phyloP scores from a whole-genome alignment of 2,113 vertebrate genomes.

The Arothron firmamentum region DNA sequence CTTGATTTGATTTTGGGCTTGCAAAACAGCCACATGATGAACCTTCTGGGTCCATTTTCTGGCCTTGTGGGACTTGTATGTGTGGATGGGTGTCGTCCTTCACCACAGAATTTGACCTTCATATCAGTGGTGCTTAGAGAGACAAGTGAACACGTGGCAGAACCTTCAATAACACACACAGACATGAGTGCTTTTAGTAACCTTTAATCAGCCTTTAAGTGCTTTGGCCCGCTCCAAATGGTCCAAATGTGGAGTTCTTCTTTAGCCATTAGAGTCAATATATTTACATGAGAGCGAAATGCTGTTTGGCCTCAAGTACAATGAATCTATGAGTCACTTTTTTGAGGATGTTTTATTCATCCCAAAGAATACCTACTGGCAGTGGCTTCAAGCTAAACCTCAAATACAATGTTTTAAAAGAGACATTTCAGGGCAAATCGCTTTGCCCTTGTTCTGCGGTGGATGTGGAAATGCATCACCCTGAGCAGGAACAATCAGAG shows the following conservation, averaged over 20 bases:
- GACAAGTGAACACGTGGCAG: slow-evolving; percentile 2
- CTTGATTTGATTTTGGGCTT: slow-evolving; percentile 22
- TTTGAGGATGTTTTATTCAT: neutral
- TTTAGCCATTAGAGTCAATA: neutral
- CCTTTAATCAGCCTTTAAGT: slow-evolving; percentile 21
- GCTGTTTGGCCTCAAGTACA: slow-evolving; percentile 8
- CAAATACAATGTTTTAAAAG: no score
- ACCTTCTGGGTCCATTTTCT: slow-evolving; percentile 9
- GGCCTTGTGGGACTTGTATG: slow-evolving; percentile 4
- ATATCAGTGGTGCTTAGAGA: slow-evolving; percentile 8
- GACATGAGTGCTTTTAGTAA: slow-evolving; percentile 10
- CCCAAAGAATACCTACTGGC: neutral
- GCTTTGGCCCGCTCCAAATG: neutral
- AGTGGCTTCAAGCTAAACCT: neutral
- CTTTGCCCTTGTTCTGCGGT: no score
- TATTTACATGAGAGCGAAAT: neutral
- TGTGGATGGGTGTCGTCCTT: neutral
- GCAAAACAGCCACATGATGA: slow-evolving; percentile 24
- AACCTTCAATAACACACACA: slow-evolving; percentile 16
- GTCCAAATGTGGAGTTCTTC: neutral
- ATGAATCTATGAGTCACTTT: slow-evolving; percentile 28
- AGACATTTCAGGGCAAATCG: no score
- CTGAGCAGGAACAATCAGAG: no score
- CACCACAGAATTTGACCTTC: slow-evolving; percentile 24
- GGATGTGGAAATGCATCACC: no score